Conservation (phyloP, 2,888 invertebrate genomes). For the Andrena bicolor region DNA sequence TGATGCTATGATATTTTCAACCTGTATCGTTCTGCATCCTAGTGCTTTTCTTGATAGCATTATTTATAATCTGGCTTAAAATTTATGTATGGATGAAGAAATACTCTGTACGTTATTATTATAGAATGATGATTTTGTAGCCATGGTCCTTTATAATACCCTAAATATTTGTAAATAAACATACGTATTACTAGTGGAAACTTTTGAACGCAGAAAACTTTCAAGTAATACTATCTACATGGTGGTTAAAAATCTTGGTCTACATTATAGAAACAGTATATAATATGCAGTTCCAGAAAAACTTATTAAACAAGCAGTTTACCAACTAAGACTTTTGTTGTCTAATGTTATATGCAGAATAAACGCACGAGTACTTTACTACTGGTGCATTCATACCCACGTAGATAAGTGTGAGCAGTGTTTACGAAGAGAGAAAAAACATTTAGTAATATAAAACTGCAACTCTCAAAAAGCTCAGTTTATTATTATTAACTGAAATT, state of each 20-base stretch:
- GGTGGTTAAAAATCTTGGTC: slow-evolving; percentile 34
- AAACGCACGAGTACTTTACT: slow-evolving; percentile 19
- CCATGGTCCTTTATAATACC: slow-evolving; percentile 83
- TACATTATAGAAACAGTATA: slow-evolving; percentile 28
- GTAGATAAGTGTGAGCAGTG: slow-evolving; percentile 36
- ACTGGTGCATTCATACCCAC: slow-evolving; percentile 14
- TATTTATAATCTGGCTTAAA: slow-evolving; percentile 4
- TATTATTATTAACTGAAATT: slow-evolving; percentile 18
- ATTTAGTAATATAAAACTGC: slow-evolving; percentile 14
- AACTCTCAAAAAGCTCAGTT: slow-evolving; percentile 14
- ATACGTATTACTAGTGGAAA: slow-evolving; percentile 61
- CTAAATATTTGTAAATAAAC: slow-evolving; percentile 66
- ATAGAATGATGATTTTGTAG: slow-evolving; percentile 83
- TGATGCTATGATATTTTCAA: slow-evolving; percentile 75
- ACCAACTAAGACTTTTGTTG: slow-evolving; percentile 31
- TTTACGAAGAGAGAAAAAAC: slow-evolving; percentile 13
- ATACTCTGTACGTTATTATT: slow-evolving; percentile 21
- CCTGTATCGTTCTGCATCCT: slow-evolving; percentile 80
- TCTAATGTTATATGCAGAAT: slow-evolving; percentile 24
- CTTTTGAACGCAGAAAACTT: slow-evolving; percentile 47
- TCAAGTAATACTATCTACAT: slow-evolving; percentile 68
- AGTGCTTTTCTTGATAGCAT: slow-evolving; percentile 21
- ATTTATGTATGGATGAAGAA: neutral
- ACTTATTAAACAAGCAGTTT: slow-evolving; percentile 37
- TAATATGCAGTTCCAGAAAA: slow-evolving; percentile 21